These are phyloP conservation scores for Heliopora coerulea DNA, from an alignment of 92 coral and sea anemone species.

Conservation along the genomic window DNA sequence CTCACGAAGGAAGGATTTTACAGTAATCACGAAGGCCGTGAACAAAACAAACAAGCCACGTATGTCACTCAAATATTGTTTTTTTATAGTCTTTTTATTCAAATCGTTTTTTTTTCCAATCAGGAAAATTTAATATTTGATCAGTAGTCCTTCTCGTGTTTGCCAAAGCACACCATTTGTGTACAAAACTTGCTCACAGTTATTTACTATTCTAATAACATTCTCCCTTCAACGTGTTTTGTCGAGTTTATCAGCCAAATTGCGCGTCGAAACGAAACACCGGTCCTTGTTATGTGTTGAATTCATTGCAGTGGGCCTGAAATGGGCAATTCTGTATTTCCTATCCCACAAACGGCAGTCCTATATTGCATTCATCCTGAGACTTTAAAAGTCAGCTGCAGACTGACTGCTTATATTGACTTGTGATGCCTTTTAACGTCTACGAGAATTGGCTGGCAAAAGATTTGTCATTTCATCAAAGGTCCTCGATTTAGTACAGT, in stretches of 20 bases:
- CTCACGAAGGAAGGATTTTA: neutral
- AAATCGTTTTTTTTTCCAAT: slow-evolving; percentile 10
- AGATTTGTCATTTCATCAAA: no score
- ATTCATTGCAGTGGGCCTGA: no score
- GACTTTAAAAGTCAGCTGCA: neutral
- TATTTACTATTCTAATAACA: slow-evolving; percentile 29
- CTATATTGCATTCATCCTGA: neutral
- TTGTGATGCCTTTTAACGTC: neutral
- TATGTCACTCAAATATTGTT: neutral
- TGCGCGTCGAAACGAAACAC: neutral
- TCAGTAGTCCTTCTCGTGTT: slow-evolving; percentile 32
- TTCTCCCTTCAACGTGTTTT: neutral
- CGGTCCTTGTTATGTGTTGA: no score
- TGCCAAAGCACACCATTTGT: slow-evolving; percentile 19
- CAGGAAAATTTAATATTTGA: slow-evolving; percentile 31
- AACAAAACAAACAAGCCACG: slow-evolving; percentile 1
- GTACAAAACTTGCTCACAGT: slow-evolving; percentile 26
- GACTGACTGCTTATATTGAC: neutral
- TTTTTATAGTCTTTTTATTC: slow-evolving; percentile 31
- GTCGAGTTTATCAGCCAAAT: slow-evolving; percentile 1
- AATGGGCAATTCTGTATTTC: no score
- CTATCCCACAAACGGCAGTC: no score
- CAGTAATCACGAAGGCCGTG: neutral
- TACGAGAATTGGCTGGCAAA: no score
- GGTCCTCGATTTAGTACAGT: no score